Evolutionary conservation across 2,797 vertebrate genomes (phyloP).

Genomic region (Erpetoichthys calabaricus): DNA sequence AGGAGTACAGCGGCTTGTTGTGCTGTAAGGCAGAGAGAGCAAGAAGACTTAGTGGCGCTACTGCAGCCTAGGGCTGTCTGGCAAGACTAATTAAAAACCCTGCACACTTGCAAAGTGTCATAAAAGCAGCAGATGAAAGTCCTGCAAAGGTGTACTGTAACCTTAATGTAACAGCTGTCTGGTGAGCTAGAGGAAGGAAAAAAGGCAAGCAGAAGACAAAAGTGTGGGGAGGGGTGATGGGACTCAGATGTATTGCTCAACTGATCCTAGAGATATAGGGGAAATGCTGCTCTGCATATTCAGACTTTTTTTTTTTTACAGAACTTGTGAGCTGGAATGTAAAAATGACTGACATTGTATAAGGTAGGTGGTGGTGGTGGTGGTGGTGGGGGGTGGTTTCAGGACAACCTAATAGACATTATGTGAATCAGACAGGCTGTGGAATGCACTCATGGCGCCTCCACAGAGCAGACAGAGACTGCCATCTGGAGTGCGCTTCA

Average conservation of each 20-base stretch:
- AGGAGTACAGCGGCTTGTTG: conserved; percentile 94
- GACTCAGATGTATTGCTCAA: conserved; percentile 31
- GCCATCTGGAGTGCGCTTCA: conserved; percentile 30
- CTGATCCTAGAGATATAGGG: conserved; percentile 51
- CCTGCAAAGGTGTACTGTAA: conserved; percentile 67
- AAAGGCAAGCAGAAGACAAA: conserved; percentile 11
- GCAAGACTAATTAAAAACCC: conserved; percentile 94
- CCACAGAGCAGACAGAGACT: conserved; percentile 24
- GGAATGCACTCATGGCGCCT: conserved; percentile 8
- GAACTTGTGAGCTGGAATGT: conserved; percentile 14
- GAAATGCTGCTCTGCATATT: conserved; percentile 8
- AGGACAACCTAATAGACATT: conserved; percentile 16
- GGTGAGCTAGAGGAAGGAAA: conserved; percentile 33
- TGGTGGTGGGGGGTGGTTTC: no score
- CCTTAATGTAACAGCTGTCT: conserved; percentile 74
- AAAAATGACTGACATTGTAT: conserved; percentile 9
- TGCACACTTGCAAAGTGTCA: conserved; percentile 85
- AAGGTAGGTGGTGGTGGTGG: no score
- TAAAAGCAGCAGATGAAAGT: conserved; percentile 93
- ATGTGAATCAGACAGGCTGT: conserved; percentile 12
- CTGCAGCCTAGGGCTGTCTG: conserved; percentile 90
- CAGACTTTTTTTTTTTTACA: conserved; percentile 10
- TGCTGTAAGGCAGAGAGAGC: conserved; percentile 64
- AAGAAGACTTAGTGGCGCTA: conserved; percentile 81
- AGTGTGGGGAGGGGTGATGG: conserved; percentile 20